Base-by-base conservation (phyloP, 2,888 invertebrate genomes). In the Dastarcus helophoroides region DNA sequence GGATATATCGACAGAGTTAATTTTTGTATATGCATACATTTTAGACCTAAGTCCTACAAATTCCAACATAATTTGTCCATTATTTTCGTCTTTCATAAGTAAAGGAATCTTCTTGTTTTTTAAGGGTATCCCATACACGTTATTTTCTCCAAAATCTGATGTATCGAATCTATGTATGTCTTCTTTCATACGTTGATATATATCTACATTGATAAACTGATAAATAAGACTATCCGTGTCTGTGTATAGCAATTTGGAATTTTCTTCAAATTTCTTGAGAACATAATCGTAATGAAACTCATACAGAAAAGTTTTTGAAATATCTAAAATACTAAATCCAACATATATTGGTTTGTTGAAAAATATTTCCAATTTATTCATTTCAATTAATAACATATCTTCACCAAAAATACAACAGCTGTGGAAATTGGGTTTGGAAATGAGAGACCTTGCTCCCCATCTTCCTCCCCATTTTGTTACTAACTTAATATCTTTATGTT, bases 211-310 rank as follows among this genome's bases (percentile, higher is more conserved):
- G 26, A 13, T 10, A 22, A 34, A 29, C 11, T 23, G 26, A 32
- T 27, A 28, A 3, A 28, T 26, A n/a, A 31, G 16, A 11, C 11
- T 21, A 13, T 28, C 30, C 2, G 29, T 37, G 17, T 37, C 34
- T 6, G 34, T 37, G 14, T 37, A 36, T 14, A 32, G 14, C 12
- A 38, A 24, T 29, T 41, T 41, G 15, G 32, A 26, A n/a, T n/a
- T n/a, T n/a, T n/a, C n/a, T n/a, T n/a, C n/a, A n/a, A n/a, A n/a
- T n/a, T n/a, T n/a, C n/a, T n/a, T n/a, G n/a, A n/a, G n/a, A 22
- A 40, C 38, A 21, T 36, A 40, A 29, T 39, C 35, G 26, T 44
- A 45, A 31, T 43, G 40, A 25, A 44, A 44, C 26, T 44, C 37
- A 30, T 44, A 43, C 8, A 44, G 12, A 19, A 19, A 34, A 15